Evolutionary conservation across 2,797 vertebrate species (phyloP).

Genomic region (Lemur catta): DNA sequence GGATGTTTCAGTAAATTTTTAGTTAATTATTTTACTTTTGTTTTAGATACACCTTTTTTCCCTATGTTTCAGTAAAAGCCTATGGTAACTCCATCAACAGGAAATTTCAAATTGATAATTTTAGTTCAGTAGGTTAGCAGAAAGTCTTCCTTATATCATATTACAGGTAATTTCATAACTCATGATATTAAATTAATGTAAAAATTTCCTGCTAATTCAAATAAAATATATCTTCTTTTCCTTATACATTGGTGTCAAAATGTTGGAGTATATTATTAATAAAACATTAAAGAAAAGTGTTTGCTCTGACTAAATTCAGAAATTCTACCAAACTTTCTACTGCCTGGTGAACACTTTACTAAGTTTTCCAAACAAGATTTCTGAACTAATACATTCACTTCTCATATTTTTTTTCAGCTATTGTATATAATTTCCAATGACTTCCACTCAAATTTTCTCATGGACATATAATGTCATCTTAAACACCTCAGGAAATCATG

Average conservation of each 20-base stretch:
- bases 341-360: not conserved
- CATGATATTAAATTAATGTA: not conserved
- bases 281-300: constrained; percentile 35
- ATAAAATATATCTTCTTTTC: constrained; percentile 14
- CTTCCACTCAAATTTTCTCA: not conserved
- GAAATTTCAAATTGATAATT: constrained; percentile 26
- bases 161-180: not conserved
- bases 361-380: constrained; percentile 23
- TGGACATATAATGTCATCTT: not conserved
- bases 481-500: not conserved
- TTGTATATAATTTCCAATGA: not conserved
- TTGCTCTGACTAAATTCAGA: constrained; percentile 39
- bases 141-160: not conserved
- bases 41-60: not conserved
- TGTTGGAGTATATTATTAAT: constrained; percentile 37
- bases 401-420: not conserved
- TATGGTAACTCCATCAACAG: not conserved
- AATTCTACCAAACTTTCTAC: constrained; percentile 35
- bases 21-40: not conserved
- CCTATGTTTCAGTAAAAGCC: not conserved
- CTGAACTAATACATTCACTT: not conserved
- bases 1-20: not conserved
- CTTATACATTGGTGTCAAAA: constrained; percentile 27
- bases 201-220: not conserved
- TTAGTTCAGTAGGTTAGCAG: constrained; percentile 39